phyloP scores from a whole-genome alignment of 2,113 vertebrate genomes.

The Xerus inauris region DNA sequence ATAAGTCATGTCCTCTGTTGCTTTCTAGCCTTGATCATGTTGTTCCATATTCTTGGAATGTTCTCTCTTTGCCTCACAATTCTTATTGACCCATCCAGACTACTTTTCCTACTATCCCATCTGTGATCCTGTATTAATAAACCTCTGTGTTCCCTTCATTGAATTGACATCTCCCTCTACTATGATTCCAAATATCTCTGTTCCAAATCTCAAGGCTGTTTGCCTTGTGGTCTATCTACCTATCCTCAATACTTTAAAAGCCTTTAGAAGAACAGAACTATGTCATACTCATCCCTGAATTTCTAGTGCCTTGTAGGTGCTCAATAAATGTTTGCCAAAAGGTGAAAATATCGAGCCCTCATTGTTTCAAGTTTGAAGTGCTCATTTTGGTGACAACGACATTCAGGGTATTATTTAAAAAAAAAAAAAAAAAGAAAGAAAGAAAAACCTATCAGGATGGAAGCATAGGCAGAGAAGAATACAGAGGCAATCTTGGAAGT shows the following conservation, averaged over 20 bases:
- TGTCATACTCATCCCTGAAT: not conserved
- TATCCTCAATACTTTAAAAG: not conserved
- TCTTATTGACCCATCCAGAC: not conserved
- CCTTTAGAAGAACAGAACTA: conserved; percentile 28
- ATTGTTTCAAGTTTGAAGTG: not conserved
- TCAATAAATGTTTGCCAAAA: conserved; percentile 50
- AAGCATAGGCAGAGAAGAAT: not conserved
- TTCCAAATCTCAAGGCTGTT: not conserved
- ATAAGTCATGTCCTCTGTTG: conserved; percentile 24
- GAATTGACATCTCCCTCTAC: not conserved
- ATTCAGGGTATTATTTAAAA: not conserved
- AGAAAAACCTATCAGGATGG: not conserved
- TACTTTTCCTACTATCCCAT: not conserved
- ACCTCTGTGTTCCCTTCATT: not conserved
- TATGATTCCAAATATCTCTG: conserved; percentile 2
- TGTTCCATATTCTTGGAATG: conserved; percentile 21
- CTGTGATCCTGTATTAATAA: not conserved
- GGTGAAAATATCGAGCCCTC: conserved; percentile 5
- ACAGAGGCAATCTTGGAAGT: not conserved
- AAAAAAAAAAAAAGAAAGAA: no score
- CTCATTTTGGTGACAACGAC: conserved; percentile 34
- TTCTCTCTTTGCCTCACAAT: not conserved
- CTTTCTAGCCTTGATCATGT: conserved; percentile 11
- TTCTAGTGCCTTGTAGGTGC: not conserved
- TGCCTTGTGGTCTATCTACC: not conserved